Evolutionary conservation across 30 jellyfish, hydroid and myxozoan species (phyloP), one percentile per base, ranked within the genome.

Genomic region (Chrysaora quinquecirrha): DNA sequence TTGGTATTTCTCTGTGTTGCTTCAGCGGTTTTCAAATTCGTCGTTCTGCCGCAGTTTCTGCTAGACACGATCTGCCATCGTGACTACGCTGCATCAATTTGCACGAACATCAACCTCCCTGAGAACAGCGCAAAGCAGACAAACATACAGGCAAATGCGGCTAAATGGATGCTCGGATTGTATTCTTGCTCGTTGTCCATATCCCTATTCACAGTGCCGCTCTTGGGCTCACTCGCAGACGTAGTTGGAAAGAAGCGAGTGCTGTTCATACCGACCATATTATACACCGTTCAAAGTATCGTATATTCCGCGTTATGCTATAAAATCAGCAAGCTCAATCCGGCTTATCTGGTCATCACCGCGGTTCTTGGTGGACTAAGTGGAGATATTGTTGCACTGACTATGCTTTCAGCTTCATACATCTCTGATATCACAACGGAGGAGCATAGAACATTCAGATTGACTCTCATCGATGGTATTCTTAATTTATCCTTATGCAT

Each of bases 41-140:
- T 78, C 73, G 29, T 65, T 20, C 67, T 78, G 25, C 89, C 89
- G 11, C 89, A 78, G 83, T 65, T 78, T 67, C 65, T 78, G 20
- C 34, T 61, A 34, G 49, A 48, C 52, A 60, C 80, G 29, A 63
- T 78, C 81, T 78, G 89, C 77, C 81, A 34, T 29, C 80, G 81
- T 0, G 60, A 64, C 64, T 78, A 1, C 71, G 12, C 35, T 6
- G 54, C 50, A 4, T 25, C 71, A 28, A 46, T 63, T 78, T 78
- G 89, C 89, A 16, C 4, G 28, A 61, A 23, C 69, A 28, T 78
- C 33, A 21, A 35, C 2, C 21, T 16, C 27, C 76, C 76, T n/a
- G 73, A 35, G 9, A 2, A 63, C 71, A n/a, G 30, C 20, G 71
- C 34, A 7, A 29, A 12, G n/a, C 89, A 60, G 56, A 35, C 43